Base-by-base conservation (phyloP, 2,797 vertebrate species). In the Tarsius wallacei region DNA sequence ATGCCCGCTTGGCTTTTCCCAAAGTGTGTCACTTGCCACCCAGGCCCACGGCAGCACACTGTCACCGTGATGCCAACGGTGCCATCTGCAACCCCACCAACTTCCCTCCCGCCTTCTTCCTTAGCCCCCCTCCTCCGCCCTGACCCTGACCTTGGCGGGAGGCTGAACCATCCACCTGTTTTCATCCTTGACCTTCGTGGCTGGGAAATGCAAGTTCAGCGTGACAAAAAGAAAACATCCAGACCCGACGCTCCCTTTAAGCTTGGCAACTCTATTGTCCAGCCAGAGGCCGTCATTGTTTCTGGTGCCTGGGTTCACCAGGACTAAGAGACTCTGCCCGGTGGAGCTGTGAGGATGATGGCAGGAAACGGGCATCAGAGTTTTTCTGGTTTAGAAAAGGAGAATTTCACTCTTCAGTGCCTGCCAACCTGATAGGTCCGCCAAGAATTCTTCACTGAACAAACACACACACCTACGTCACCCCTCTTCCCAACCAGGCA, bases 371-470 rank as follows among this genome's bases (percentile, higher is more conserved):
- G 63, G 63, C 61, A 86, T 28, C 24, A 0, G 81, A 42, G 19
- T n/a, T 49, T 19, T 90, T 33, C 87, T 78, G 24, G 31, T 70
- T 91, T 90, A 47, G 66, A 74, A 88, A 94, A 68, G 68, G 70
- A 90, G 63, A 59, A 70, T 90, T 84, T 90, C 24, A 49, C 68
- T 55, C 94, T 90, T 93, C 70, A 63, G 88, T 70, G 77, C 83
- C 86, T 70, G 96, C 90, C 92, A 91, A 31, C 24, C 63, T 49
- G 76, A 49, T 11, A n/a, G 33, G 68, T 59, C 91, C 88, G 96
- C 95, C 96, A 93, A 94, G 82, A 93, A 80, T 71, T 94, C 33
- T 17, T 66, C 92, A n/a, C 80, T 91, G 92, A 87, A 78, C 53
- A 94, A 82, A 97, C 64, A 93, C 2, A 42, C 68, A 53, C 21